A percentile compares a stretch with the other conserved stretches of the same genome.
Evolutionary conservation across 2,113 vertebrate genomes (phyloP).

Genomic region (Sisor rabdophorus): DNA sequence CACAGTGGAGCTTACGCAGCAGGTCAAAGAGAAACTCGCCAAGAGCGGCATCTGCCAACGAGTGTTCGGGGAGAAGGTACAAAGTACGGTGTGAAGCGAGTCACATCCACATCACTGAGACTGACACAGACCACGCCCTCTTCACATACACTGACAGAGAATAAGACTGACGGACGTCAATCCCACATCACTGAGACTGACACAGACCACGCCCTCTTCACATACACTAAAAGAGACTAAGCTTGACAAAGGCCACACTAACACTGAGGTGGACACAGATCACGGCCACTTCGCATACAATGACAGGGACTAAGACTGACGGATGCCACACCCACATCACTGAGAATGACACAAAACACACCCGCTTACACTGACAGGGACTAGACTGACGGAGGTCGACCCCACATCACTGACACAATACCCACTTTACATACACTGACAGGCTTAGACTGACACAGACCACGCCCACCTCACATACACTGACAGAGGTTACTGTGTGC

Average conservation of each 20-base stretch:
- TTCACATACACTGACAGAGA: neutral
- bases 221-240: no score
- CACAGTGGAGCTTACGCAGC: conserved; percentile 85
- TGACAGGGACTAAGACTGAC: no score
- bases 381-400: no score
- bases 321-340: no score
- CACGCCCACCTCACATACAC: neutral
- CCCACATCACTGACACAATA: neutral
- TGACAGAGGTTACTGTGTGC: conserved; percentile 7
- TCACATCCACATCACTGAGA: neutral
- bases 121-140: neutral
- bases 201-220: neutral
- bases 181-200: neutral
- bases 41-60: conserved; percentile 92
- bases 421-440: neutral
- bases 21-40: conserved; percentile 89
- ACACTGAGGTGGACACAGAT: no score
- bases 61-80: conserved; percentile 90
- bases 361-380: no score
- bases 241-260: no score
- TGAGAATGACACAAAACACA: no score
- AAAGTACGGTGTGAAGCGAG: neutral
- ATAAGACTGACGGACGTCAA: neutral
- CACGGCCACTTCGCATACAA: no score
- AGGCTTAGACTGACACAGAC: neutral